Conservation (phyloP, 2,113 vertebrate genomes). For the Atractosteus spatula region DNA sequence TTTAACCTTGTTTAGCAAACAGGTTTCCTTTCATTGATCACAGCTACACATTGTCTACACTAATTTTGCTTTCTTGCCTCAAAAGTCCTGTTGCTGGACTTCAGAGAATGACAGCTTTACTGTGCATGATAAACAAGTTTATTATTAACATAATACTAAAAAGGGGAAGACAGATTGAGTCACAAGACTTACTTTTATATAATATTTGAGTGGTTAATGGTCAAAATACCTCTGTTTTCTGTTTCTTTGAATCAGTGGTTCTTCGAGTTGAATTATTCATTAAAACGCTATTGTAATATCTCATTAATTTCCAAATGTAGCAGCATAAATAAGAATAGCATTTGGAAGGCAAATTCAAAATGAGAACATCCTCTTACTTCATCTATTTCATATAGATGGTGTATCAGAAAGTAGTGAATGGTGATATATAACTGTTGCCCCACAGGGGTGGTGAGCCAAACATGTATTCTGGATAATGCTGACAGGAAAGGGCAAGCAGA, state of each 20-base stretch:
- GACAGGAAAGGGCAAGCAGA: too few species aligned
- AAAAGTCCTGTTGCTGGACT: conserved; percentile 25
- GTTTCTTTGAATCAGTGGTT: neutral
- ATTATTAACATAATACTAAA: conserved; percentile 11
- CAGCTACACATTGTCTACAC: conserved; percentile 44
- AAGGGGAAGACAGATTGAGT: neutral
- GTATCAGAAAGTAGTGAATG: neutral
- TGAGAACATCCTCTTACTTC: neutral
- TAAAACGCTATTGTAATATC: neutral
- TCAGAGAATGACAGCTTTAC: conserved; percentile 1
- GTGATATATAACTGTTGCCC: neutral
- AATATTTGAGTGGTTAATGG: neutral
- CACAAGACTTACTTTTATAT: conserved; percentile 6
- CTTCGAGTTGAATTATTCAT: conserved; percentile 1
- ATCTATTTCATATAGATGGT: neutral
- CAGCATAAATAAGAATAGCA: neutral
- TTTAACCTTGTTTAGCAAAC: conserved; percentile 49
- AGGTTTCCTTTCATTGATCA: conserved; percentile 44
- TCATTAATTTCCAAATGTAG: neutral
- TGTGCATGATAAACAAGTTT: conserved; percentile 15
- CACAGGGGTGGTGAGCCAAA: neutral
- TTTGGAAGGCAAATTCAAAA: neutral
- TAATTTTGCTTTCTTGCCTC: conserved; percentile 36
- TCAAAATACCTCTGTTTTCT: neutral
- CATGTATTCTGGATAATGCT: neutral